These are phyloP conservation scores for Dendropsophus ebraccatus DNA, from an alignment of 2,113 vertebrate species.

Conservation along the genomic window DNA sequence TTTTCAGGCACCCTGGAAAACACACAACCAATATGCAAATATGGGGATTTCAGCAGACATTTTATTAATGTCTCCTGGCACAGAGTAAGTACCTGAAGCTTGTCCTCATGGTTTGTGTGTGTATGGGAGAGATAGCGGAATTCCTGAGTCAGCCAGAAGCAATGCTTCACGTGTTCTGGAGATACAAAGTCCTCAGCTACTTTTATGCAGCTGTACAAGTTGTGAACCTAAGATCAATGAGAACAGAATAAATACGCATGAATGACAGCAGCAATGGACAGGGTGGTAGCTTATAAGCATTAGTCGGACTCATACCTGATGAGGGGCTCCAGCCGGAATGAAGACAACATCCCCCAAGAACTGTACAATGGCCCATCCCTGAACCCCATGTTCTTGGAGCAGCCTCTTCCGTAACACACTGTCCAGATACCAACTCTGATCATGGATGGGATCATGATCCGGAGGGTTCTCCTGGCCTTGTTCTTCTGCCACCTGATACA, in stretches of 20 bases:
- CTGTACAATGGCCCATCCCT: slow-evolving; percentile 83
- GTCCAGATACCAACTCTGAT: slow-evolving; percentile 83
- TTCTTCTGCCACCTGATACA: slow-evolving; percentile 75
- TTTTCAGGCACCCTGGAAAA: too few relatives aligned
- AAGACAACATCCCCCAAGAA: slow-evolving; percentile 83
- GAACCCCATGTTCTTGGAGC: slow-evolving; percentile 78
- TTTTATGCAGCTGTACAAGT: slow-evolving; percentile 84
- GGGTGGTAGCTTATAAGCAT: background rate
- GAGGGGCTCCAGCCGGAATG: slow-evolving; percentile 81
- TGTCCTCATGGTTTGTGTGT: slow-evolving; percentile 82
- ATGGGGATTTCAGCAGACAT: background rate
- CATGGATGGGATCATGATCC: slow-evolving; percentile 81
- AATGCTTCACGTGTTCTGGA: slow-evolving; percentile 82
- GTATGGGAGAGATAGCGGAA: slow-evolving; percentile 81
- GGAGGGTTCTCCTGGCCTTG: slow-evolving; percentile 80
- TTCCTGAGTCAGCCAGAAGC: slow-evolving; percentile 85
- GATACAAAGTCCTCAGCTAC: slow-evolving; percentile 85
- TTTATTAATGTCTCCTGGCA: background rate
- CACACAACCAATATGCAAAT: too few relatives aligned
- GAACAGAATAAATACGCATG: background rate
- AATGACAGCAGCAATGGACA: background rate
- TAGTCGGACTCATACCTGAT: slow-evolving; percentile 71
- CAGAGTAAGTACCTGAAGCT: slow-evolving; percentile 74
- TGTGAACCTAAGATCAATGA: slow-evolving; percentile 73
- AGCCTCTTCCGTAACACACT: slow-evolving; percentile 73